Conservation (phyloP, 2,888 invertebrate genomes). For the Eledona agricola region DNA sequence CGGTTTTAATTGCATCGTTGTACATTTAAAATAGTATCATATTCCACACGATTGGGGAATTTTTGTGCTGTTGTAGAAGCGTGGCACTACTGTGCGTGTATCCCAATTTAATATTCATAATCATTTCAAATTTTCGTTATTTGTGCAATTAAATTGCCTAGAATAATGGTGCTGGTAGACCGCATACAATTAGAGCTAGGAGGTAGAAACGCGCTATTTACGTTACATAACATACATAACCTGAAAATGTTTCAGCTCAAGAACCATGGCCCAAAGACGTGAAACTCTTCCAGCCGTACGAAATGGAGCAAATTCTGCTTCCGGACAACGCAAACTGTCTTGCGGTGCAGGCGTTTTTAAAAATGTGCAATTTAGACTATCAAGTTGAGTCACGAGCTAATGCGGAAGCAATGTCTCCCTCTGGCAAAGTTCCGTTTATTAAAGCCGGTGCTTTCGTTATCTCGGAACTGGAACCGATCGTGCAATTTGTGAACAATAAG, state of each 20-base stretch:
- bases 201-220: slow-evolving; percentile 43
- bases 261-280: slow-evolving; percentile 93
- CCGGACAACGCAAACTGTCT: slow-evolving; percentile 95
- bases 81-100: too few relatives aligned
- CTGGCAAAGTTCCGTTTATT: slow-evolving; percentile 91
- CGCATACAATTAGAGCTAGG: slow-evolving; percentile 51
- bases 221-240: slow-evolving; percentile 23
- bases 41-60: too few relatives aligned
- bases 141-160: too few relatives aligned
- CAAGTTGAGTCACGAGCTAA: slow-evolving; percentile 85
- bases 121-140: too few relatives aligned
- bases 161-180: slow-evolving; percentile 52
- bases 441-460: slow-evolving; percentile 89
- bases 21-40: too few relatives aligned
- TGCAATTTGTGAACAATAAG: slow-evolving; percentile 87
- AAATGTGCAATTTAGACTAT: slow-evolving; percentile 90
- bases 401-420: slow-evolving; percentile 97
- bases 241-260: slow-evolving; percentile 67
- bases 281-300: slow-evolving; percentile 86
- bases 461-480: slow-evolving; percentile 91
- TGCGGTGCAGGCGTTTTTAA: slow-evolving; percentile 90
- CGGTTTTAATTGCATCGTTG: too few relatives aligned
- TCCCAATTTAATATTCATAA: too few relatives aligned
- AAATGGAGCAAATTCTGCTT: slow-evolving; percentile 91
- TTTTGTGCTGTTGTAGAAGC: too few relatives aligned